These are phyloP conservation scores for Girardinichthys multiradiatus DNA, from an alignment of 2,113 vertebrate species.

Conservation along the genomic window DNA sequence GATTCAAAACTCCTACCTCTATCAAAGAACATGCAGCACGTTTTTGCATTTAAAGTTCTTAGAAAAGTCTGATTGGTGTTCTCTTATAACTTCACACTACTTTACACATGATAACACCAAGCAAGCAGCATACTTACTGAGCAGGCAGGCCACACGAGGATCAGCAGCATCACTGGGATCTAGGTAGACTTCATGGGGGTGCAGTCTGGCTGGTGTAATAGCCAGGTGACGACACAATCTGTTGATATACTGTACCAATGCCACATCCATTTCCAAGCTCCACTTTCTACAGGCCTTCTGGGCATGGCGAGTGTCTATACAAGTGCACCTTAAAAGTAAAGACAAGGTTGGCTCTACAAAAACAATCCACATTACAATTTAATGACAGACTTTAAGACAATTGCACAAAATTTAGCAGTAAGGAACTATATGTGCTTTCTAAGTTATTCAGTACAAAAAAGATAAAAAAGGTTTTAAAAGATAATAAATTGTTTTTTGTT, in stretches of 20 bases:
- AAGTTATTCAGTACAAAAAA: too few species aligned
- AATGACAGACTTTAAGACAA: neutral
- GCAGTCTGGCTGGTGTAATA: constrained; percentile 92
- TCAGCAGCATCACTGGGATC: constrained; percentile 88
- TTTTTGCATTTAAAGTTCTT: neutral
- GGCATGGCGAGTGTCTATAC: constrained; percentile 90
- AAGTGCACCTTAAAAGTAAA: constrained; percentile 84
- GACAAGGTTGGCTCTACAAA: neutral
- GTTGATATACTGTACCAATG: constrained; percentile 92
- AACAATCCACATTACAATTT: neutral
- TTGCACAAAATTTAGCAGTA: neutral
- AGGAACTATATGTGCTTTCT: too few species aligned
- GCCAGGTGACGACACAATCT: constrained; percentile 95
- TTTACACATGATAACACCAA: neutral
- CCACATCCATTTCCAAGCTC: constrained; percentile 95
- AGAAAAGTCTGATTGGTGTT: neutral
- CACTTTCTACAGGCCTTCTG: constrained; percentile 94
- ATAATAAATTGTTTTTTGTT: too few species aligned
- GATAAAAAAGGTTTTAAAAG: too few species aligned
- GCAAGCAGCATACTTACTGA: constrained; percentile 81
- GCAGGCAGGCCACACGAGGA: constrained; percentile 87
- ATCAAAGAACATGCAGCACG: neutral
- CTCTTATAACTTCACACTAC: neutral
- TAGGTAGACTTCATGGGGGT: constrained; percentile 96
- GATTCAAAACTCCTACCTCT: neutral